Base-by-base conservation (phyloP, 2,888 invertebrate genomes). In the Lepidocyrtinus sp. region DNA sequence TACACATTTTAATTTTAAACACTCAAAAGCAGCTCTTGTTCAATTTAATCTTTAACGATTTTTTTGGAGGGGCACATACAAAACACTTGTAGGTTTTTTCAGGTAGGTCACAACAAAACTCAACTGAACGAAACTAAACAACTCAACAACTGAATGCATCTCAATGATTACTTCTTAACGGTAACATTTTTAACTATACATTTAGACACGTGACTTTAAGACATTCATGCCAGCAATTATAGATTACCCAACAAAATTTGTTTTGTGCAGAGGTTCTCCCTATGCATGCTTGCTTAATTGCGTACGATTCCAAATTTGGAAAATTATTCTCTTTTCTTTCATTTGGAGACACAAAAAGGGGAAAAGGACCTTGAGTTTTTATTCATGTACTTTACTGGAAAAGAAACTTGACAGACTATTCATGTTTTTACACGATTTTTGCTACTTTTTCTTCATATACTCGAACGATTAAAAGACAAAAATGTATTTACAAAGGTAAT, bases 141-240 rank as follows among this genome's bases (percentile, higher is more conserved):
- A n/a, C n/a, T n/a, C n/a, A n/a, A n/a, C n/a, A 36, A 2, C 24
- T 55, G 78, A 78, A 78, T 69, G 78, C 73, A 78, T 78, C 78
- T 73, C 78, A 78, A 78, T 78, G 78, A 78, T 36, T 36, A 36
- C 36, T 36, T 36, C 12, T 36, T 7, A 7, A 36, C 36, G 12
- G 36, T 12, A 36, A 36, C 36, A 36, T 12, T 36, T 36, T 36
- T 36, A n/a, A n/a, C n/a, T n/a, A n/a, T n/a, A n/a, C n/a, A n/a
- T n/a, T n/a, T n/a, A n/a, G 36, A 36, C 36, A 36, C 36, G 36
- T 36, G 36, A 36, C 5, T 36, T 36, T 36, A 5, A 12, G 12
- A 36, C 36, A 36, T 5, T 36, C 36, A 36, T 36, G 36, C 36
- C 36, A 36, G 12, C 12, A 36, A 36, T n/a, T n/a, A n/a, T n/a